Evolutionary conservation across 2,888 invertebrate species (phyloP), one percentile per base, ranked within the genome.

Genomic region (Plebejus argus): DNA sequence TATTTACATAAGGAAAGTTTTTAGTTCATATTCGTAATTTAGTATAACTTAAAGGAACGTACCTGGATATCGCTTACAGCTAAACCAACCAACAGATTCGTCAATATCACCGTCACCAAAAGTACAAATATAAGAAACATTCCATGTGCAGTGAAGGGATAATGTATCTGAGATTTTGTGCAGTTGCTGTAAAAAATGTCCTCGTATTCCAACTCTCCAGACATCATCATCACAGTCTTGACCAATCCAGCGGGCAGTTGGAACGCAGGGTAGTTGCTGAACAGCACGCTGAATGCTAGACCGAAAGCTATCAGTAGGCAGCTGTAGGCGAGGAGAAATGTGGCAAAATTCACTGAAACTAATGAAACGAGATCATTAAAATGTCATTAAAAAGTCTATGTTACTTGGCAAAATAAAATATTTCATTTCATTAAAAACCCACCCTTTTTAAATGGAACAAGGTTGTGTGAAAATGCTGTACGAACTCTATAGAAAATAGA

Each of bases 221-320:
- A 97, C 97, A 98, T 97, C 98, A 98, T 98, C 83, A 97, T 96
- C 18, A 98, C 95, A 0, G 97, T 97, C 90, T 98, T 97, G 0
- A 98, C 90, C 0, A 97, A 85, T 0, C 95, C 95, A 77, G 95
- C 94, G 0, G 95, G 92, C 3, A 97, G 94, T 81, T 96, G 95
- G 86, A 97, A 97, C 0, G 97, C 95, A 45, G 96, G 95, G 85
- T 97, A 97, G 83, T 97, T 96, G 74, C 96, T 96, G 85, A 98
- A 97, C 6, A 98, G 90, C 1, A 98, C 97, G n/a, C 96, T 96
- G 82, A 98, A 98, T 79, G 97, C 96, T 28, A 98, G 88, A 0
- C 97, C 96, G 85, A 98, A 98, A 0, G 97, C 98, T 78, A 97
- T 95, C 79, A 98, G 94, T 1, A 98, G 94, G 81, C 97, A 97